These are phyloP conservation scores for Torymus tubicola DNA, from an alignment of 2,888 invertebrate genomes.

Conservation along the genomic window DNA sequence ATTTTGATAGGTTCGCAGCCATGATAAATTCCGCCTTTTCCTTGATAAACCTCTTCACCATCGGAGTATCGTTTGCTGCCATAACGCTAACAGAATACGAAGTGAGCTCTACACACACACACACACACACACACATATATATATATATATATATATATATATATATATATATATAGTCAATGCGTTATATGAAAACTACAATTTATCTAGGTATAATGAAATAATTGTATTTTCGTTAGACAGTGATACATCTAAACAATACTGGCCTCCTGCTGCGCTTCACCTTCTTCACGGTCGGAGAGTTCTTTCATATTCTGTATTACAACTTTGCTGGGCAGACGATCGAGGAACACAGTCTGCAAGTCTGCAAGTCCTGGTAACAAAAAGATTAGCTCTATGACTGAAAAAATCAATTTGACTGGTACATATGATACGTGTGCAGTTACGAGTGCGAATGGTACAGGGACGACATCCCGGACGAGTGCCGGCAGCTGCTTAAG, in stretches of 20 bases:
- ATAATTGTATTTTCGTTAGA: conserved; percentile 6
- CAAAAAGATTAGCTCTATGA: too few species aligned
- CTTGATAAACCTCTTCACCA: not conserved
- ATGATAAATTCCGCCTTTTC: conserved; percentile 15
- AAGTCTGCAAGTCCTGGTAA: conserved; percentile 31
- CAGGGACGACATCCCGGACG: not conserved
- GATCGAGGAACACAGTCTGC: conserved; percentile 37
- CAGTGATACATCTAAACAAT: not conserved
- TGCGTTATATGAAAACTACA: too few species aligned
- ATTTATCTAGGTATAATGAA: too few species aligned
- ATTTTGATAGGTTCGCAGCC: conserved; percentile 12
- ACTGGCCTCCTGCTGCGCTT: conserved; percentile 7
- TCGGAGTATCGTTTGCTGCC: not conserved
- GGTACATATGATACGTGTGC: not conserved
- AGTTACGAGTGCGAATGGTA: conserved; percentile 41
- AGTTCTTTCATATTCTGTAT: conserved; percentile 27
- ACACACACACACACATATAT: too few species aligned
- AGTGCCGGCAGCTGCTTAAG: too few species aligned
- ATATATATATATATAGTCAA: too few species aligned
- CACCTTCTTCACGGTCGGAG: not conserved
- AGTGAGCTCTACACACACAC: not conserved
- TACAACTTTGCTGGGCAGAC: conserved; percentile 38
- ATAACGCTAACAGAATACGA: conserved; percentile 35
- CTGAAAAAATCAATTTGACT: too few species aligned
- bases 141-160: too few species aligned